These are phyloP conservation scores for Armadillidium nasatum DNA, from an alignment of 1,140 invertebrate species.

Conservation along the genomic window DNA sequence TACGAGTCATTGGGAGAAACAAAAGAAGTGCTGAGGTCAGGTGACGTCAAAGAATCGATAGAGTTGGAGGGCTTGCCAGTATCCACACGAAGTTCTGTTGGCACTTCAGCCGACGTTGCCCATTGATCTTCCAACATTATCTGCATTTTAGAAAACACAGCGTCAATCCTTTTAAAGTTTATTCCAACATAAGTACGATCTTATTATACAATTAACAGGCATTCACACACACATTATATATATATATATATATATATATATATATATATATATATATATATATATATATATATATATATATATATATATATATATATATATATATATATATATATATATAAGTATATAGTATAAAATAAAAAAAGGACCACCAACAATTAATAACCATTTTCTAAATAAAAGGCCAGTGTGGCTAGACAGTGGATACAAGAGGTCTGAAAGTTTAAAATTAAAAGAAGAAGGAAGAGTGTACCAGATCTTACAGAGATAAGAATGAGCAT, in stretches of 20 bases:
- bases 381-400: no score
- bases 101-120: neutral
- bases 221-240: slow-evolving; percentile 2
- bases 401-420: no score
- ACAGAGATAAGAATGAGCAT: no score
- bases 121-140: neutral
- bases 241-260: slow-evolving; percentile 14
- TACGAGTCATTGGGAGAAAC: neutral
- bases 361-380: no score
- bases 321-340: no score
- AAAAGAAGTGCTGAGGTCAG: neutral
- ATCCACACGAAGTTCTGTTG: neutral
- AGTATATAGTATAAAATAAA: no score
- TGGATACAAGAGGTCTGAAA: no score
- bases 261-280: neutral
- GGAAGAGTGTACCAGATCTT: no score
- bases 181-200: no score
- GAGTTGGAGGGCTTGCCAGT: neutral
- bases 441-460: no score
- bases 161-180: neutral
- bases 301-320: neutral
- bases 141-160: slow-evolving; percentile 7
- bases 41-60: neutral
- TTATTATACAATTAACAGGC: no score
- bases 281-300: neutral